Percentiles rank a stretch among this genome's conserved stretches.
Evolutionary conservation across 2,888 invertebrate genomes (phyloP).

Genomic region (Kryphioiulus occultus): DNA sequence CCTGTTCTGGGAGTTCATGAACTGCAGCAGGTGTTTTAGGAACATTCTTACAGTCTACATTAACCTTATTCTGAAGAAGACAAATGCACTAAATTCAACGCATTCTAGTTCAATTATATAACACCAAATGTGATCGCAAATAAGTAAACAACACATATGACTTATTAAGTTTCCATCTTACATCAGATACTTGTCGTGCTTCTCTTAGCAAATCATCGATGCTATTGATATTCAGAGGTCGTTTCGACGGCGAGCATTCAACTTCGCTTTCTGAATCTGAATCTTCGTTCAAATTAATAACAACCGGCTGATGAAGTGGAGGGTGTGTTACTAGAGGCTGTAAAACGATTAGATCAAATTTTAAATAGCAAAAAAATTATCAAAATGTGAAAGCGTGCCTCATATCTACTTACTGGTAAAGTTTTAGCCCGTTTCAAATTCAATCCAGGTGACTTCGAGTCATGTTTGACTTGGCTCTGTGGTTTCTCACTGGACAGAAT

Average conservation of each 20-base stretch:
- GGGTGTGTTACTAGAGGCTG: neutral
- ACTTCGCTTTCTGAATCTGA: constrained; percentile 50
- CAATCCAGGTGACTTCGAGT: neutral
- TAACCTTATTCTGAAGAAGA: neutral
- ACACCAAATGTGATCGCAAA: neutral
- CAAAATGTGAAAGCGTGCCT: neutral
- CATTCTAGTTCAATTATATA: neutral
- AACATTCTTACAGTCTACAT: neutral
- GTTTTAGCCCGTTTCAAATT: neutral
- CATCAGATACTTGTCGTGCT: constrained; percentile 49
- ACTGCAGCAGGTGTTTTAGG: constrained; percentile 33
- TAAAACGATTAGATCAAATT: neutral
- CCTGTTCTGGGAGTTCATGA: constrained; percentile 41
- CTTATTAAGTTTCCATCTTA: neutral
- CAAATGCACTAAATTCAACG: no score
- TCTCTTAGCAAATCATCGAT: constrained; percentile 48
- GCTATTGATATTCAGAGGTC: constrained; percentile 33
- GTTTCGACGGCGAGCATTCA: constrained; percentile 33
- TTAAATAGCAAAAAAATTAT: neutral
- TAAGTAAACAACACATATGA: neutral
- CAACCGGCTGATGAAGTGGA: constrained; percentile 53
- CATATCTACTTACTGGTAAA: neutral
- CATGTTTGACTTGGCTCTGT: neutral
- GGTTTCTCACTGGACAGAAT: neutral
- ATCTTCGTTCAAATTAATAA: constrained; percentile 54